Evolutionary conservation across 2,888 invertebrate species (phyloP).

Genomic region (Galerucella nymphaeae): DNA sequence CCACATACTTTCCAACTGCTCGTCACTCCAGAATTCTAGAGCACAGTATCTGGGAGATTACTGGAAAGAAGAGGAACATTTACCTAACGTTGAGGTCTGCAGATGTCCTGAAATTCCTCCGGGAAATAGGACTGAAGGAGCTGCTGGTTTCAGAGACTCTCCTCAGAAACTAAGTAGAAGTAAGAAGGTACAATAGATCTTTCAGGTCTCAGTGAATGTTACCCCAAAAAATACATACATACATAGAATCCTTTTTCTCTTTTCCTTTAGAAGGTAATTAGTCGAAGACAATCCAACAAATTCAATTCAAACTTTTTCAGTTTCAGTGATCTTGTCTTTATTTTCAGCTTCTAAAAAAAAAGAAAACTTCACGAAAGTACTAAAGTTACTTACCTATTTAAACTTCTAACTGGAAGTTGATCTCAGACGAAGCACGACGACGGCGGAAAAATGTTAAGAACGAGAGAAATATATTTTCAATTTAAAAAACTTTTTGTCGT

Average conservation of each 20-base stretch:
- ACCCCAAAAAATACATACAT: too few relatives aligned
- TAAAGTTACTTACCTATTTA: slow-evolving; percentile 22
- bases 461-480: slow-evolving; percentile 30
- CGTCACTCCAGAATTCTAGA: too few relatives aligned
- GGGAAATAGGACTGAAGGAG: too few relatives aligned
- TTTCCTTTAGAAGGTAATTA: neutral
- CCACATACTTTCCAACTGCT: too few relatives aligned
- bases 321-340: slow-evolving; percentile 17
- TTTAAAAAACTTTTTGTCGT: slow-evolving; percentile 23
- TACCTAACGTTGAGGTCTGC: too few relatives aligned
- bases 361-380: slow-evolving; percentile 12
- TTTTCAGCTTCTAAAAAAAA: slow-evolving; percentile 1
- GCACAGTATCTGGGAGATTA: too few relatives aligned
- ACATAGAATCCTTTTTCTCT: neutral
- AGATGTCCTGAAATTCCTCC: too few relatives aligned
- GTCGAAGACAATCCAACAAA: slow-evolving; percentile 9
- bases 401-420: slow-evolving; percentile 19
- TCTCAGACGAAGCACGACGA: slow-evolving; percentile 13
- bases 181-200: too few relatives aligned
- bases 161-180: too few relatives aligned
- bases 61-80: too few relatives aligned
- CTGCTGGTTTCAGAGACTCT: too few relatives aligned
- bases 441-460: slow-evolving; percentile 12
- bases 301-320: slow-evolving; percentile 20
- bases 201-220: too few relatives aligned